Percentiles rank a stretch among this genome's conserved stretches.
phyloP scores from a whole-genome alignment of 2,113 vertebrate species.

The Neomonachus schauinslandi region DNA sequence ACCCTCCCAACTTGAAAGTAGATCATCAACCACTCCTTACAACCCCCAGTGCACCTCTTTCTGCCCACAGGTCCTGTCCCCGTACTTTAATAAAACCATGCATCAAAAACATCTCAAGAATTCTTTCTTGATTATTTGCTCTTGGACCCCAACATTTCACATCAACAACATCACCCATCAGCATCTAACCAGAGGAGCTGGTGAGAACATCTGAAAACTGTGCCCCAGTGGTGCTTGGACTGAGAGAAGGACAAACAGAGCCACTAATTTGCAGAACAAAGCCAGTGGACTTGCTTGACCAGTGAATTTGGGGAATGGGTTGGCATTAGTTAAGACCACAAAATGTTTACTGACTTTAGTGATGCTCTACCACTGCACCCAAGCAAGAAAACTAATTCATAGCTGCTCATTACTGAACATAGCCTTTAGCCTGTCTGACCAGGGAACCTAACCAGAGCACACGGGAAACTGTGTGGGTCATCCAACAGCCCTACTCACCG shows the following conservation, averaged over 20 bases:
- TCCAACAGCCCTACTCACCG: not conserved
- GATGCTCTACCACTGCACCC: not conserved
- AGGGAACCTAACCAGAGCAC: not conserved
- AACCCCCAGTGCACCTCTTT: not conserved
- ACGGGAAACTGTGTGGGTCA: not conserved
- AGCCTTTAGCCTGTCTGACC: not conserved
- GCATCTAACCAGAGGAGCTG: not conserved
- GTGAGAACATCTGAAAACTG: not conserved
- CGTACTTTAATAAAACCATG: not conserved
- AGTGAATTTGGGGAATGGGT: not conserved
- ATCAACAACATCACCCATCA: not conserved
- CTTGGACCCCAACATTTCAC: not conserved
- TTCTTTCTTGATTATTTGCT: not conserved
- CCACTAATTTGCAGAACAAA: not conserved
- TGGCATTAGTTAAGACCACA: not conserved
- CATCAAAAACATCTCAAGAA: not conserved
- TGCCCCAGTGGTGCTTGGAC: not conserved
- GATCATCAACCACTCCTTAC: not conserved
- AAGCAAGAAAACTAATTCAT: not conserved
- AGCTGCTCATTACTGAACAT: not conserved
- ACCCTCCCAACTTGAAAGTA: not conserved
- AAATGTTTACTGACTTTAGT: not conserved
- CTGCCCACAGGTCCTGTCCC: not conserved
- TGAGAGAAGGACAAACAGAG: not conserved
- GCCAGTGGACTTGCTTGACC: not conserved